Conservation (phyloP, 2,797 vertebrate species). For the Ammospiza maritima region DNA sequence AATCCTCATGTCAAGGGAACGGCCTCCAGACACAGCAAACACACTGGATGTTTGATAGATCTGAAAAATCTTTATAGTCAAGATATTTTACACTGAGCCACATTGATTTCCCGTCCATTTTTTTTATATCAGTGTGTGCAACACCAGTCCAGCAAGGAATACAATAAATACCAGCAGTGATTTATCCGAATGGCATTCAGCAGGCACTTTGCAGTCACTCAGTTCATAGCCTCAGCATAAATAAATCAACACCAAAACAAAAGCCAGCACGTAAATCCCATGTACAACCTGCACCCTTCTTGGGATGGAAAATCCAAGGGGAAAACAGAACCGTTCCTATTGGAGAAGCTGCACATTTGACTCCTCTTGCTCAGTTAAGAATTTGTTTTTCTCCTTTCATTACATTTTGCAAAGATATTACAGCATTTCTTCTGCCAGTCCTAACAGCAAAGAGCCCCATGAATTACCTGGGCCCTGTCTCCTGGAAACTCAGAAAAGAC, state of each 20-base stretch:
- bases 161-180: slow-evolving; percentile 65
- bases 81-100: slow-evolving; percentile 58
- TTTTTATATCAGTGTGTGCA: slow-evolving; percentile 59
- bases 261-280: slow-evolving; percentile 57
- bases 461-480: slow-evolving; percentile 26
- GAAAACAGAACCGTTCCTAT: slow-evolving; percentile 1
- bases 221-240: slow-evolving; percentile 42
- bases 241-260: slow-evolving; percentile 71
- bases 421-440: slow-evolving; percentile 54
- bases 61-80: slow-evolving; percentile 57
- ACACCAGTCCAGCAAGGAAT: slow-evolving; percentile 55
- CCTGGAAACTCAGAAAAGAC: slow-evolving; percentile 37
- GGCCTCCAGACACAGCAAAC: slow-evolving; percentile 7
- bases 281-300: slow-evolving; percentile 5
- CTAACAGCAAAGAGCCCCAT: background rate
- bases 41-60: background rate
- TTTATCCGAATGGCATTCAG: slow-evolving; percentile 55
- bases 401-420: slow-evolving; percentile 50
- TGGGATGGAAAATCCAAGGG: slow-evolving; percentile 3
- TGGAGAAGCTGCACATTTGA: slow-evolving; percentile 10
- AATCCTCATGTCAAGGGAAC: slow-evolving; percentile 10
- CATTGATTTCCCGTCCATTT: slow-evolving; percentile 60
- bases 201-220: slow-evolving; percentile 61
- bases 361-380: slow-evolving; percentile 39
- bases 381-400: slow-evolving; percentile 63